Evolutionary conservation across 2,888 invertebrate species (phyloP).

Genomic region (Troides aeacus): DNA sequence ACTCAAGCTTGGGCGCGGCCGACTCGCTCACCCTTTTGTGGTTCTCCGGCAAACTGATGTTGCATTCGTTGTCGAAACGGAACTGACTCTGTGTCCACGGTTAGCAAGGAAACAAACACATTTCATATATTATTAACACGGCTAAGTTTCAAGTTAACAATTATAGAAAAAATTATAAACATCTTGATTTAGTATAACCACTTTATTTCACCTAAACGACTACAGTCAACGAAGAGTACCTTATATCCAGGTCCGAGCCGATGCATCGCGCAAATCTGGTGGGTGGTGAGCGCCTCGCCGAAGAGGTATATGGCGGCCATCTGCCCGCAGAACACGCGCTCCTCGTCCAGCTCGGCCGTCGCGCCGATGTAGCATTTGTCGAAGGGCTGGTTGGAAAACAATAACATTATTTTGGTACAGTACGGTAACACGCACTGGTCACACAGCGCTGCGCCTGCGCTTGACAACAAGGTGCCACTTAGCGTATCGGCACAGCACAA

Average conservation of each 20-base stretch:
- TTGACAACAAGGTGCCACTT: too few species aligned
- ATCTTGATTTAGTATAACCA: too few species aligned
- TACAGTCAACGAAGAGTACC: conserved; percentile 73
- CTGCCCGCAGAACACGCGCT: conserved; percentile 99
- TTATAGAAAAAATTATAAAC: too few species aligned
- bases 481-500: too few species aligned
- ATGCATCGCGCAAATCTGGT: conserved; percentile 99
- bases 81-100: conserved; percentile 94
- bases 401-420: not conserved
- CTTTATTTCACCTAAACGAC: too few species aligned
- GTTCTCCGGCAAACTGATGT: conserved; percentile 97
- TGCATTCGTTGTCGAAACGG: conserved; percentile 99
- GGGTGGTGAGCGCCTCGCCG: conserved; percentile 97
- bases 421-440: too few species aligned
- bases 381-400: conserved; percentile 87
- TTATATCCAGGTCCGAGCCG: conserved; percentile 99
- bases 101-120: conserved; percentile 59
- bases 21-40: conserved; percentile 96
- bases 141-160: not conserved
- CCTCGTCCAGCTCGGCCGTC: conserved; percentile 97
- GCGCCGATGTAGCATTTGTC: conserved; percentile 99
- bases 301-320: conserved; percentile 99
- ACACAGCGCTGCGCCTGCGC: too few species aligned
- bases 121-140: conserved; percentile 19
- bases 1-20: conserved; percentile 69